A percentile compares a stretch with the other conserved stretches of the same genome.
Conservation (phyloP, 2,797 vertebrate genomes). For the Rhyacichthys aspro region DNA sequence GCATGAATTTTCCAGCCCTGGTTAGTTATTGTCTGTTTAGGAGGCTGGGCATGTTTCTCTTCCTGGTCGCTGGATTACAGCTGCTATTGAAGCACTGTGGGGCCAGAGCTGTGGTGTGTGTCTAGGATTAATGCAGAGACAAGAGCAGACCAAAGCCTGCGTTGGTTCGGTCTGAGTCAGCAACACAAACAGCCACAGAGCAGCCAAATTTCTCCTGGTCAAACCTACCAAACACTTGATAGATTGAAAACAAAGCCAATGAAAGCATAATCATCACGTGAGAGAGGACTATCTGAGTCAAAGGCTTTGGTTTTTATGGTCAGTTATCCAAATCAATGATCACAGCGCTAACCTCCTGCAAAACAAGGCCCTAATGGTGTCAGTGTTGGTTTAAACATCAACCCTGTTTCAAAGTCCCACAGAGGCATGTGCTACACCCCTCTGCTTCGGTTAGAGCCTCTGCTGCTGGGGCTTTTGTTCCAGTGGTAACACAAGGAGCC, state of each 20-base stretch:
- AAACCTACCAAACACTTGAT: constrained; percentile 12
- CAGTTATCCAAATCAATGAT: constrained; percentile 23
- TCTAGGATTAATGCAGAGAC: constrained; percentile 75
- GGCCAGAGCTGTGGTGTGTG: constrained; percentile 59
- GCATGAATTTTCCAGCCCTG: constrained; percentile 67
- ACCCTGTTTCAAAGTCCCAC: constrained; percentile 9
- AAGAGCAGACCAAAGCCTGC: constrained; percentile 62
- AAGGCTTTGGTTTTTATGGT: neutral
- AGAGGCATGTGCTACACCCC: constrained; percentile 16
- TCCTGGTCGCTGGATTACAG: constrained; percentile 79
- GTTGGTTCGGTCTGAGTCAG: constrained; percentile 69
- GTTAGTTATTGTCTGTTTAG: constrained; percentile 66
- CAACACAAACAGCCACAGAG: constrained; percentile 49
- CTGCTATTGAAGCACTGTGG: constrained; percentile 67
- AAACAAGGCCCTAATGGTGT: constrained; percentile 15
- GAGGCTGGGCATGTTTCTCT: constrained; percentile 65
- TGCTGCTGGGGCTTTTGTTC: constrained; percentile 64
- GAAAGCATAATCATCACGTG: constrained; percentile 6
- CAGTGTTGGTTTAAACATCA: constrained; percentile 45
- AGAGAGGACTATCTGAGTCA: neutral
- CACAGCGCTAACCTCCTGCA: constrained; percentile 16
- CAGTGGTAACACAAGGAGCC: constrained; percentile 52
- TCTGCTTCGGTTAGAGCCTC: neutral
- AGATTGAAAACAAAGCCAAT: neutral
- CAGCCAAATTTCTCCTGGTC: constrained; percentile 36